Conservation (phyloP, 37 sponge, comb jelly and placozoan species). For the Hormiphora californensis region DNA sequence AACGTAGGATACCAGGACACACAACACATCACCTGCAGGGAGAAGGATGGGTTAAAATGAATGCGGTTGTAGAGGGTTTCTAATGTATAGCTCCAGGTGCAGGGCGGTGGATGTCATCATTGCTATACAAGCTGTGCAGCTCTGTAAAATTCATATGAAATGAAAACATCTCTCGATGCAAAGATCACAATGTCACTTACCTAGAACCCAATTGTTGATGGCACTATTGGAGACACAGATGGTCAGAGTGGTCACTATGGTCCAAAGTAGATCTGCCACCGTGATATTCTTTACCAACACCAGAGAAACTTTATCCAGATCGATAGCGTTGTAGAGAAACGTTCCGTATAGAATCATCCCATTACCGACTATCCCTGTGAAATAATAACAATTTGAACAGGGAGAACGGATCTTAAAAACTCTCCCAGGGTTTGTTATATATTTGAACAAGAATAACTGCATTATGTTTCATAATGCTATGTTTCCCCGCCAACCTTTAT, state of each 20-base stretch:
- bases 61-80: background rate
- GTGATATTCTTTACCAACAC: constrained; percentile 15
- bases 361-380: constrained; percentile 15
- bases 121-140: background rate
- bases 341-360: constrained; percentile 1
- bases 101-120: background rate
- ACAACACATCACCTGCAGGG: background rate
- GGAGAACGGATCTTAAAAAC: too few relatives aligned
- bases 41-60: background rate
- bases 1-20: background rate
- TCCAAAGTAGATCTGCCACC: constrained; percentile 8
- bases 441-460: too few relatives aligned
- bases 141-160: background rate
- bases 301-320: constrained; percentile 40
- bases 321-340: constrained; percentile 1
- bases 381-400: too few relatives aligned
- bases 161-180: background rate
- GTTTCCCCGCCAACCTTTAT: too few relatives aligned
- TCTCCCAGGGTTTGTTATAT: too few relatives aligned
- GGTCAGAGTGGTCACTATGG: constrained; percentile 14
- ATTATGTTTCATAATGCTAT: too few relatives aligned
- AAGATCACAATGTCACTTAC: background rate
- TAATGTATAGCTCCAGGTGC: background rate
- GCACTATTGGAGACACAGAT: background rate
- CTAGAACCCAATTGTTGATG: background rate